Conservation (phyloP, 2,797 vertebrate species). For the Phalanger gymnotis region DNA sequence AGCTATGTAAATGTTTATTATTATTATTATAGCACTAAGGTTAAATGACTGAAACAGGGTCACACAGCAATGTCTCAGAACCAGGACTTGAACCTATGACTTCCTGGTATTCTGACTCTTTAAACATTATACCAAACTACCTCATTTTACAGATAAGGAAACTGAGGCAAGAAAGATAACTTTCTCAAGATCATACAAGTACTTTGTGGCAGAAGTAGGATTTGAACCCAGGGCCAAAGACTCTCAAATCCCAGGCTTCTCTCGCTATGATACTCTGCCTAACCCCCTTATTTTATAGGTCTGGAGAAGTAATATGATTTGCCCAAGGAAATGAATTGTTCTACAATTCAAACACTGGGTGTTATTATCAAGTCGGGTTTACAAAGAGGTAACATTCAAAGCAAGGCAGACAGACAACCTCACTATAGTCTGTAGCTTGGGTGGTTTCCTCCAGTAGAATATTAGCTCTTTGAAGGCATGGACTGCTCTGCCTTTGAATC, state of each 20-base stretch:
- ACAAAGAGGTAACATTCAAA: not conserved
- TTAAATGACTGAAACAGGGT: not conserved
- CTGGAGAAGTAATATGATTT: not conserved
- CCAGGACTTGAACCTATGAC: not conserved
- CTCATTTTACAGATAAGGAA: not conserved
- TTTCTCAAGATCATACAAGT: not conserved
- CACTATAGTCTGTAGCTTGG: not conserved
- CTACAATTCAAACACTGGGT: not conserved
- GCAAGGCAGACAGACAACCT: not conserved
- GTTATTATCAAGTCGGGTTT: not conserved
- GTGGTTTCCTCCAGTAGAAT: not conserved
- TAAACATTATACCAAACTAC: not conserved
- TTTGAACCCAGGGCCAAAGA: not conserved
- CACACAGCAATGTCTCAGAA: not conserved
- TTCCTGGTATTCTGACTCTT: not conserved
- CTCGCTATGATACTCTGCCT: accelerated
- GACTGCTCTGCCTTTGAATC: not conserved
- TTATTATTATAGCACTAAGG: not conserved
- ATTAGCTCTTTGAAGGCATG: not conserved
- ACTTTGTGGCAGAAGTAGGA: not conserved
- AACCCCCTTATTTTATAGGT: not conserved
- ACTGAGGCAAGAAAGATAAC: not conserved
- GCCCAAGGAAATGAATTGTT: not conserved
- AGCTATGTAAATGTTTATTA: not conserved
- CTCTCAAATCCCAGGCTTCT: not conserved